Evolutionary conservation across 2,113 vertebrate genomes (phyloP), one percentile per base, ranked within the genome.

Genomic region (Xiphophorus couchianus): DNA sequence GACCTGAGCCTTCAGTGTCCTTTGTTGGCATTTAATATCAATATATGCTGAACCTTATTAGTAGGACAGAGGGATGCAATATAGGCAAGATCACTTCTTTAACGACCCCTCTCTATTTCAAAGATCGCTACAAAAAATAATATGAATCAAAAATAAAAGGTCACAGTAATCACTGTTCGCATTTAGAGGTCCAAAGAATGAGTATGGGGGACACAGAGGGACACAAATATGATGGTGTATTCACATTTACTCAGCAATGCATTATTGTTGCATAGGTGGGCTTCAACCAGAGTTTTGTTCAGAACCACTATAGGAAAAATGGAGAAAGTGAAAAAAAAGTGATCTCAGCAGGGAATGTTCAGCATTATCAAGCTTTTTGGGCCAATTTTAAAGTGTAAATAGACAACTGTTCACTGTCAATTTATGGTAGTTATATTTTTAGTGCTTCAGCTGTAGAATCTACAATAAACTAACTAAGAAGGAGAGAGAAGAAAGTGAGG

Each of bases 21-120:
- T 71, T 69, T 71, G 31, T 51, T 89, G 77, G 67, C 74, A 89
- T 89, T 90, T 77, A 74, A 84, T 85, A 81, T 28, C 39, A 42
- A 74, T 74, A 81, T 69, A 72, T 66, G 71, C 62, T 37, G 33
- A 39, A 67, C 71, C 70, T 84, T 74, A 84, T 86, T 84, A 85
- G 64, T 31, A 66, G 61, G 44, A 67, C 54, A 35, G 28, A 54
- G 62, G 67, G 65, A 84, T 68, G 31, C 28, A 66, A 69, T 62
- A 69, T 62, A 77, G 51, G 62, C 39, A 73, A 74, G 65, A 73
- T 79, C 42, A 74, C 51, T 42, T 68, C 31, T 33, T 29, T 30
- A 73, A 75, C 73, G 76, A 86, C 71, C 74, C 31, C 13, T 76
- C 19, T 72, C 27, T 64, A 54, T 66, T 73, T 63, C 44, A 79